Percentiles rank a stretch among this genome's conserved stretches.
Evolutionary conservation across 2,113 vertebrate species (phyloP).

Genomic region (Mugil cephalus): DNA sequence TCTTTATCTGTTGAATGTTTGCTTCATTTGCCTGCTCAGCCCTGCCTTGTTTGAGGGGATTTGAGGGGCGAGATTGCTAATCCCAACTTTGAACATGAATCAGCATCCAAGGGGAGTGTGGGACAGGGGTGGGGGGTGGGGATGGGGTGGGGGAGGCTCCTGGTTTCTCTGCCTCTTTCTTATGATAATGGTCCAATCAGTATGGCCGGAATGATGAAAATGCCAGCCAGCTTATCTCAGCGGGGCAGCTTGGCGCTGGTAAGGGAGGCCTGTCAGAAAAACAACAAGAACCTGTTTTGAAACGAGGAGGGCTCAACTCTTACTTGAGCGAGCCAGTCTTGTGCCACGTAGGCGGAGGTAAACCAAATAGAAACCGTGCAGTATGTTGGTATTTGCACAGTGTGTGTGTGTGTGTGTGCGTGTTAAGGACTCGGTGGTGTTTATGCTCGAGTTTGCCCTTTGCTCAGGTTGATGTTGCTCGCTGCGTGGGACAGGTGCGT

Average conservation of each 20-base stretch:
- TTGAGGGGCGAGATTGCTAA: slow-evolving; percentile 92
- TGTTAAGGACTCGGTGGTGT: slow-evolving; percentile 15
- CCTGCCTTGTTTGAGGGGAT: slow-evolving; percentile 95
- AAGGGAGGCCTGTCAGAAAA: slow-evolving; percentile 62
- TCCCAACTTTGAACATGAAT: slow-evolving; percentile 98
- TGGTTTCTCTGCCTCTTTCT: slow-evolving; percentile 90
- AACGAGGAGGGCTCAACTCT: slow-evolving; percentile 46
- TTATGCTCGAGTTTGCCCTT: slow-evolving; percentile 12
- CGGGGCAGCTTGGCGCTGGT: slow-evolving; percentile 82
- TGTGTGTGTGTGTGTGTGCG: neutral
- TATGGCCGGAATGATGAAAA: slow-evolving; percentile 85
- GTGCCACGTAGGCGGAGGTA: slow-evolving; percentile 3
- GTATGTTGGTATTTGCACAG: slow-evolving; percentile 21
- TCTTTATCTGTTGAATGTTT: slow-evolving; percentile 84
- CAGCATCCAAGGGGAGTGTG: slow-evolving; percentile 82
- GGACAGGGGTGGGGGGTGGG: slow-evolving; percentile 23
- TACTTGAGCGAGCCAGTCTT: slow-evolving; percentile 20
- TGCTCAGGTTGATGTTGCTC: neutral
- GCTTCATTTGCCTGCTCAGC: slow-evolving; percentile 86
- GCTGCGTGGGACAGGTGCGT: slow-evolving; percentile 16
- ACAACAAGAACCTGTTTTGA: slow-evolving; percentile 73
- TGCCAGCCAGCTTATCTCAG: slow-evolving; percentile 93
- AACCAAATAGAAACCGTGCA: neutral
- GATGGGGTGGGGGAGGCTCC: slow-evolving; percentile 70
- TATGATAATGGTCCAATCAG: slow-evolving; percentile 92